These are phyloP conservation scores for Hemaris fuciformis DNA, from an alignment of 2,888 invertebrate genomes.

Conservation along the genomic window DNA sequence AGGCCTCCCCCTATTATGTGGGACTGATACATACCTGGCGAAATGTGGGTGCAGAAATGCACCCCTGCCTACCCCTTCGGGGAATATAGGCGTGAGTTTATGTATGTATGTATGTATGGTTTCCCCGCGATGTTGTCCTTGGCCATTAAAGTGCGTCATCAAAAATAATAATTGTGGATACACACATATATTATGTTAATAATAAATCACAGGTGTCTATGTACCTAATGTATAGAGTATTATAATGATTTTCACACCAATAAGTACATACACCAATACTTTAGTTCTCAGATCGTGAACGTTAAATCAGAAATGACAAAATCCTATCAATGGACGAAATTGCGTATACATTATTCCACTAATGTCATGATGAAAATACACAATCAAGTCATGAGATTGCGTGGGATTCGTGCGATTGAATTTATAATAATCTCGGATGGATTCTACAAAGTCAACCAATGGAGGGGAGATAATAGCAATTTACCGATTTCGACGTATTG, in stretches of 20 bases:
- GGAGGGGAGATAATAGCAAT: background rate
- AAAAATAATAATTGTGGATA: too few species aligned
- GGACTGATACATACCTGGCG: too few species aligned
- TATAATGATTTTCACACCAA: background rate
- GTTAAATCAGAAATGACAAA: background rate
- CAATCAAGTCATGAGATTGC: slow-evolving; percentile 14
- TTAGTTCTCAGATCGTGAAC: background rate
- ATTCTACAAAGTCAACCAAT: slow-evolving; percentile 2
- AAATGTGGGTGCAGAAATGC: too few species aligned
- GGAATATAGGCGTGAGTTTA: too few species aligned
- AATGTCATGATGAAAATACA: slow-evolving; percentile 15
- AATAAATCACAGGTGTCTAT: too few species aligned
- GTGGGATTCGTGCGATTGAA: slow-evolving; percentile 12
- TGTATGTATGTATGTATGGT: too few species aligned
- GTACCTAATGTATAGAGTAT: background rate
- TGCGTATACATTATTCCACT: slow-evolving; percentile 21
- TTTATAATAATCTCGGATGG: background rate
- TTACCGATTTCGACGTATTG: slow-evolving; percentile 6
- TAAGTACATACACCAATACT: background rate
- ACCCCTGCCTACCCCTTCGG: too few species aligned
- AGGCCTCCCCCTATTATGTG: too few species aligned
- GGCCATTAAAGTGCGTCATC: too few species aligned
- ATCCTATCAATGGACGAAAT: background rate
- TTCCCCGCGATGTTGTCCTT: too few species aligned
- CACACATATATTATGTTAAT: too few species aligned